A percentile compares a stretch with the other conserved stretches of the same genome.
Evolutionary conservation across 2,113 vertebrate genomes (phyloP).

Genomic region (Charina bottae): DNA sequence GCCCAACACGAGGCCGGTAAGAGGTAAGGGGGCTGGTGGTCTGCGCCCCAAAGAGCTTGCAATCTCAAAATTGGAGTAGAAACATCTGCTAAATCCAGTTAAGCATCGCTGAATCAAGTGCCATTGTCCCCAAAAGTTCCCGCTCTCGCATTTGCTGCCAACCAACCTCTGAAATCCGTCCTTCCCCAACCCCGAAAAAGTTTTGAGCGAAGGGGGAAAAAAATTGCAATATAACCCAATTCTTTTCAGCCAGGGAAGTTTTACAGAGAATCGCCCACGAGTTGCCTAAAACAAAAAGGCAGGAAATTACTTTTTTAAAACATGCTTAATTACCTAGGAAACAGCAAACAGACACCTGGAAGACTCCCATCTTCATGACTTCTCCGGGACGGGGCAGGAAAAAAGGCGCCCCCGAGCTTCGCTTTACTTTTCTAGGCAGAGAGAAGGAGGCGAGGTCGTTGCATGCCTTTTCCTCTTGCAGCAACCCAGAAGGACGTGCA

Average conservation of each 20-base stretch:
- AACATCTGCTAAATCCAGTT: background rate
- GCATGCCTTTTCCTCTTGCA: background rate
- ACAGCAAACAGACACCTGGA: slow-evolving; percentile 61
- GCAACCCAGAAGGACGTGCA: background rate
- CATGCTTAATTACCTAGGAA: slow-evolving; percentile 67
- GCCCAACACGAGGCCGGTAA: background rate
- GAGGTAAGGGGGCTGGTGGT: background rate
- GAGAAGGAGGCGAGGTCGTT: no score
- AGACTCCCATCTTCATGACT: slow-evolving; percentile 58
- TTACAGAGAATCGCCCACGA: background rate
- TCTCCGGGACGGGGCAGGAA: background rate
- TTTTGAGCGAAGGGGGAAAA: background rate
- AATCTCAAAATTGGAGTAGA: background rate
- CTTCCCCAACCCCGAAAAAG: background rate
- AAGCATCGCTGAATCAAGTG: background rate
- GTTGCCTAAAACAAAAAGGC: background rate
- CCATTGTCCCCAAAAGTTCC: no score
- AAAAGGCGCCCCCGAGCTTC: slow-evolving; percentile 50
- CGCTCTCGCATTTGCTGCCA: background rate
- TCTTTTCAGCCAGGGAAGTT: background rate
- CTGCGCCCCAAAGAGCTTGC: background rate
- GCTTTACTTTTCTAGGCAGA: slow-evolving; percentile 40
- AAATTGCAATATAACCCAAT: background rate
- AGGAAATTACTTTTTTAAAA: background rate
- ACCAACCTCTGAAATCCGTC: background rate